These are phyloP conservation scores for Chloroceryle inda DNA, from an alignment of 2,797 vertebrate genomes.

Conservation along the genomic window DNA sequence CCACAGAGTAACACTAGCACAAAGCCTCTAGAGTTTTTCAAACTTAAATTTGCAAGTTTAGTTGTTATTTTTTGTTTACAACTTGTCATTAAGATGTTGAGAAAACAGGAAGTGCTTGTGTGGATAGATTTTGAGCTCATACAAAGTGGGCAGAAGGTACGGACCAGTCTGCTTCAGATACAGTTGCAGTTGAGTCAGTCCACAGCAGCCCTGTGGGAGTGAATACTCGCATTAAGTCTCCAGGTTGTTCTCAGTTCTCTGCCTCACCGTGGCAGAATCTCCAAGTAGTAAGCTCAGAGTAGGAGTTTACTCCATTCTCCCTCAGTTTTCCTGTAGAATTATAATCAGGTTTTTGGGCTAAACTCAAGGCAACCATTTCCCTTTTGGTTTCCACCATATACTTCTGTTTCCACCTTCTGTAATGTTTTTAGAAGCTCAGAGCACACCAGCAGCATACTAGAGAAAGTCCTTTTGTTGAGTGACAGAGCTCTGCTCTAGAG, in stretches of 20 bases:
- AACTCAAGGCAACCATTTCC: constrained; percentile 4
- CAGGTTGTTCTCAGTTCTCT: constrained; percentile 11
- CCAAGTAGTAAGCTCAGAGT: constrained; percentile 8
- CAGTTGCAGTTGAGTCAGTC: constrained; percentile 44
- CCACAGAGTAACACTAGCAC: background rate
- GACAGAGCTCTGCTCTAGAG: background rate
- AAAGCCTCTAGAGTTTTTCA: background rate
- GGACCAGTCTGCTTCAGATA: constrained; percentile 3
- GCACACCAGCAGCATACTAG: background rate
- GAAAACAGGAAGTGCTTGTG: background rate
- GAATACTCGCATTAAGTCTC: background rate
- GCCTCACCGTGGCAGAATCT: background rate
- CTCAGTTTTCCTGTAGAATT: background rate
- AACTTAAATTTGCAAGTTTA: background rate
- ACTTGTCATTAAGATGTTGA: background rate
- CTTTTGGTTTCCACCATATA: background rate
- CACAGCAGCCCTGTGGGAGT: constrained; percentile 45
- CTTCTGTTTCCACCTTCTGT: background rate
- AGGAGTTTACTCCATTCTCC: constrained; percentile 47
- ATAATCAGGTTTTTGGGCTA: constrained; percentile 14
- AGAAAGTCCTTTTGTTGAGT: background rate
- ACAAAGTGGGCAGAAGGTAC: constrained; percentile 18
- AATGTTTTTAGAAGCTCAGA: background rate
- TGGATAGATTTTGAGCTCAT: background rate
- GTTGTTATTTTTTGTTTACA: background rate